Evolutionary conservation across 2,797 vertebrate genomes (phyloP).

Genomic region (Fundulus diaphanus): DNA sequence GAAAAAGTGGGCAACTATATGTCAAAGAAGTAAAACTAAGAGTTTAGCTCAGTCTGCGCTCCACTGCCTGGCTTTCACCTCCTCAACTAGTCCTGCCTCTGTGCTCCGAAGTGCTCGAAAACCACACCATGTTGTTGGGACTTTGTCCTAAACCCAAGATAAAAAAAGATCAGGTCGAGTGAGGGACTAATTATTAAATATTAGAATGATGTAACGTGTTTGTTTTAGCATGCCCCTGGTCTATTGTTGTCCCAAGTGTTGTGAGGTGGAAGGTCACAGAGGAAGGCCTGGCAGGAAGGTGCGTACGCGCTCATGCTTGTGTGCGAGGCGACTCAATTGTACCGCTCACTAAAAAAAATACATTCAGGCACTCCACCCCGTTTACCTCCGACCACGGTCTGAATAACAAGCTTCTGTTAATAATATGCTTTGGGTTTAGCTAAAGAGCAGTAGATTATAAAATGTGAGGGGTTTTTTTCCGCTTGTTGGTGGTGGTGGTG

Average conservation of each 20-base stretch:
- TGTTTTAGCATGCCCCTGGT: conserved; percentile 29
- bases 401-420: conserved; percentile 25
- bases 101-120: not conserved
- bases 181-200: not conserved
- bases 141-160: not conserved
- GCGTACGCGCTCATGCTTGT: conserved; percentile 13
- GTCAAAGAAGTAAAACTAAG: not conserved
- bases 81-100: not conserved
- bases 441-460: not conserved
- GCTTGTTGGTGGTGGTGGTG: too few species aligned
- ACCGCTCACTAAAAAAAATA: conserved; percentile 44
- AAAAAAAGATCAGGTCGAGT: not conserved
- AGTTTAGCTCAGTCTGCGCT: not conserved
- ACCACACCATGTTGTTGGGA: not conserved
- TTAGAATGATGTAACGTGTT: conserved; percentile 28
- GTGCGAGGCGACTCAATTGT: conserved; percentile 46
- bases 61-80: too few species aligned
- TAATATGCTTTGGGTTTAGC: conserved; percentile 4
- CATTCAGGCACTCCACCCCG: conserved; percentile 39
- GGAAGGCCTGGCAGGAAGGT: conserved; percentile 66
- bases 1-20: not conserved
- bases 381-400: conserved; percentile 26
- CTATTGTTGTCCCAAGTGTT: conserved; percentile 65
- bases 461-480: too few species aligned
- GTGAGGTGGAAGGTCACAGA: conserved; percentile 60